Percentiles rank a stretch among this genome's conserved stretches.
These are phyloP conservation scores for Cryptocheilus praepositus DNA, from an alignment of 2,888 invertebrate genomes.

Conservation along the genomic window DNA sequence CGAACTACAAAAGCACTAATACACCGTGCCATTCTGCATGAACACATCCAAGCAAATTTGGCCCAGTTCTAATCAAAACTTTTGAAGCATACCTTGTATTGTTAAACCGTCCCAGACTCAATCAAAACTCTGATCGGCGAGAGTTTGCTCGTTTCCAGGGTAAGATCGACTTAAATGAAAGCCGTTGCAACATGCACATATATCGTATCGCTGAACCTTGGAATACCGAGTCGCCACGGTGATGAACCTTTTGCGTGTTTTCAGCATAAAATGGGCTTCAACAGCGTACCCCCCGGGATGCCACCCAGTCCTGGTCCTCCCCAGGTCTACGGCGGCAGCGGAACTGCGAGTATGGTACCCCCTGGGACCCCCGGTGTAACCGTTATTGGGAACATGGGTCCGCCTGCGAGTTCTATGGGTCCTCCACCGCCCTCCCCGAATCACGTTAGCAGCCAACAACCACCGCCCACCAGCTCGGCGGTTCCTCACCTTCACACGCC, in stretches of 20 bases:
- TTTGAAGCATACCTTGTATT: too few species aligned
- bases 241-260: constrained; percentile 65
- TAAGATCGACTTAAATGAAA: too few species aligned
- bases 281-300: constrained; percentile 76
- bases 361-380: constrained; percentile 69
- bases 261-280: constrained; percentile 83
- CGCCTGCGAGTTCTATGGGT: constrained; percentile 80
- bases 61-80: too few species aligned
- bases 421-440: constrained; percentile 78
- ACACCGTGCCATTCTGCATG: too few species aligned
- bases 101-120: too few species aligned
- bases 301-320: constrained; percentile 80
- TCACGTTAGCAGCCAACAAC: constrained; percentile 72
- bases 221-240: too few species aligned
- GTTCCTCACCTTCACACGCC: constrained; percentile 68
- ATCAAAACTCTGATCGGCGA: too few species aligned
- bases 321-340: constrained; percentile 76
- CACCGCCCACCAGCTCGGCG: constrained; percentile 50
- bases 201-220: too few species aligned
- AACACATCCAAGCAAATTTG: too few species aligned
- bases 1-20: too few species aligned
- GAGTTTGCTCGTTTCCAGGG: too few species aligned
- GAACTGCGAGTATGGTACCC: constrained; percentile 77
- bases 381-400: constrained; percentile 78
- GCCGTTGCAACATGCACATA: too few species aligned